Evolutionary conservation across 1,140 invertebrate species (phyloP), one percentile per base, ranked within the genome.

Genomic region (Pentalonia nigronervosa): DNA sequence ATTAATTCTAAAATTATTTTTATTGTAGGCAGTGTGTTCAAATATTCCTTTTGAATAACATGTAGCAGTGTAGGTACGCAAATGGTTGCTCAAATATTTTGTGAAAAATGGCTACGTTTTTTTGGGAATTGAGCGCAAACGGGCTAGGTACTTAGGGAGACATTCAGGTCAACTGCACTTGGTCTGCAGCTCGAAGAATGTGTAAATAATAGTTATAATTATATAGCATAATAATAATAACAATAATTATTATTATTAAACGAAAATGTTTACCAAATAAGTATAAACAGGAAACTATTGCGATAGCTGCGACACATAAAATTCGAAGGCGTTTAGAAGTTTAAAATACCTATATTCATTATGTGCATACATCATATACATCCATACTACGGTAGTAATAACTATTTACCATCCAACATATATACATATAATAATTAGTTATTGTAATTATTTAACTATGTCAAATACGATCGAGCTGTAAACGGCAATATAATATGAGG

Each of bases 151-250:
- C 4, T 41, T 41, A n/a, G 41, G 41, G 41, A 41, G 41, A 41
- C 41, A 41, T 41, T 4, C 50, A 53, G 50, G 50, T 53, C 21
- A 53, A 76, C 56, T 41, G 2, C 60, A n/a, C 50, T 53, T 21
- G 30, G 60, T 34, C 4, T 41, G 41, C 60, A n/a, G n/a, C 60
- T 17, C 30, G 1, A 76, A 20, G 60, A 76, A 76, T 76, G 60
- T 76, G 30, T 76, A 76, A 76, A 76, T 76, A 76, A 76, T n/a
- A 76, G 60, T n/a, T 76, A 53, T 76, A 67, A 30, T 67, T 67
- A 76, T 76, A 76, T n/a, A 76, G 17, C 7, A 76, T 34, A n/a
- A 76, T 17, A 76, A 76, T n/a, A 76, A n/a, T n/a, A 76, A 76
- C n/a, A 76, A 76, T 67, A 2, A n/a, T n/a, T 67, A 67, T 67